Evolutionary conservation across 2,113 vertebrate genomes (phyloP), one percentile per base, ranked within the genome.

Genomic region (Puffinus mauretanicus): DNA sequence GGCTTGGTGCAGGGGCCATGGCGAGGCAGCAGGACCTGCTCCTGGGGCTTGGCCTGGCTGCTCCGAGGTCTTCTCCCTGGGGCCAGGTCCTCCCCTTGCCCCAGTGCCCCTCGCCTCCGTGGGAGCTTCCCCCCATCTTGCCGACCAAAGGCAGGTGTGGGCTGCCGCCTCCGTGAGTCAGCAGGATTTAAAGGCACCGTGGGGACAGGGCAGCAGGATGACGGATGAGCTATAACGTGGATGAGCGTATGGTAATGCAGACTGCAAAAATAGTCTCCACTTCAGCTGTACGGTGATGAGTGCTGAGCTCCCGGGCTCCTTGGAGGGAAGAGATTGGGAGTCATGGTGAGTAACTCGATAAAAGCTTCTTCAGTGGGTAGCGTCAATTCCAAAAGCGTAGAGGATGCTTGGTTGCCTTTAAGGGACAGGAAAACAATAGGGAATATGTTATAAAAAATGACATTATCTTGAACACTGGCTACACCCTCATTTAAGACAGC

Each of bases 281-380:
- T 95, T 95, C 78, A 90, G 85, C 79, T 78, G 38, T 73, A 88
- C 15, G 0, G 64, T 70, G 89, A 95, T 93, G 95, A 95, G 89
- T 1, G 0, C 73, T 62, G 91, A 95, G 94, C 75, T 96, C 77
- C 54, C 5, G 4, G 90, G 87, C 93, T 95, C 93, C 94, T 96
- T 71, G 85, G 95, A 95, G 97, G 87, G 85, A 90, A 95, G 82
- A 96, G 91, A 93, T 71, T 83, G 96, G 96, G 95, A 97, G 91
- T 95, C 94, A 94, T 73, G 67, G 95, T 96, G 95, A 94, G 87
- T 93, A 96, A 97, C 94, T 96, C 19, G 2, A 94, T 97, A 96
- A 95, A 96, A 96, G 94, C 96, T 93, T 91, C 89, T 94, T 93
- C 94, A 94, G 93, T 91, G 95, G 40, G 84, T 91, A 96, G 60